Evolutionary conservation across 2,888 invertebrate genomes (phyloP), one percentile per base, ranked within the genome.

Genomic region (Amblyteles armatorius): DNA sequence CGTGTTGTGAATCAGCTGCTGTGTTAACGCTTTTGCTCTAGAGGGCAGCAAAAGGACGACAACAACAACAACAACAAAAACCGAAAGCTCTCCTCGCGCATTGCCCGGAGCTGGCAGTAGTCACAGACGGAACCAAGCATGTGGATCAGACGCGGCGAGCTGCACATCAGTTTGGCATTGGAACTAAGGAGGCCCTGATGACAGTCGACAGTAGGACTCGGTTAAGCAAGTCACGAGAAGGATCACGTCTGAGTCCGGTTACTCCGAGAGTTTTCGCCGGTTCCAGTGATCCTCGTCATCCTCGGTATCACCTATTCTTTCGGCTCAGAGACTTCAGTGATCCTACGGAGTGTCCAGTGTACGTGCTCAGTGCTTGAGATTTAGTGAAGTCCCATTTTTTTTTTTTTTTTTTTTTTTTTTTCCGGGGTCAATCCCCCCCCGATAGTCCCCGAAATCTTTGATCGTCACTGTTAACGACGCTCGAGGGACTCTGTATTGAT

Each of bases 341-440:
- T 78, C 60, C 60, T 68, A 68, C 52, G 44, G 19, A 83, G 83
- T 85, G 92, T 91, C 87, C 68, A 90, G 91, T 91, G 90, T 88
- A 90, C 88, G 91, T 92, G 91, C 87, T 82, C 82, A 88, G 89
- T 89, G 90, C 83, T 78, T 86, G 50, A 80, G 86, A 84, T 79
- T 65, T 65, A 85, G 85, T 86, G 74, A 76, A 55, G 55, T 67
- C 36, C 50, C 6, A 7, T 29, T 29, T 4, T 13, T 74, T 48
- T 6, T 19, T 7, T 33, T 36, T 22, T 9, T 40, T 9, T 44
- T 29, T 16, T 19, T 36, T 11, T 40, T 22, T 36, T 50, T 60
- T 29, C 13, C 4, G 13, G 44, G 44, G 44, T 63, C 26, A 16
- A 13, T 40, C 2, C 9, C 40, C 40, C 9, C 26, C 4, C 9